Conservation (phyloP, 1,140 invertebrate species). For the Harlomillsia oculata region DNA sequence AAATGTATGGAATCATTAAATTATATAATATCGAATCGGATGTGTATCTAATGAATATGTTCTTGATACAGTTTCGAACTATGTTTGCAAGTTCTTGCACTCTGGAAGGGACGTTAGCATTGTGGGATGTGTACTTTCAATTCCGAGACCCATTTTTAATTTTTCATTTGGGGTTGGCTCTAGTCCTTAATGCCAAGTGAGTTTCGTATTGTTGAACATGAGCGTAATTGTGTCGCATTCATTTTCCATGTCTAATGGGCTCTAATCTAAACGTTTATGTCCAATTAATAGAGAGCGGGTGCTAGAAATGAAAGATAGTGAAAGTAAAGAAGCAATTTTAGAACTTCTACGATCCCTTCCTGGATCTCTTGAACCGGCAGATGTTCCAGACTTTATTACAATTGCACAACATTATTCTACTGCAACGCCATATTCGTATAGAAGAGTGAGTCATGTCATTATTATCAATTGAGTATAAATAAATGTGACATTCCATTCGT, state of each 20-base stretch:
- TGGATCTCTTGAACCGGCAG: constrained; percentile 74
- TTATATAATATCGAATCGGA: not conserved
- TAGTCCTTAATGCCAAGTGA: constrained; percentile 87
- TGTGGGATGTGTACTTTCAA: constrained; percentile 99
- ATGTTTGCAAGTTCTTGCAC: constrained; percentile 80
- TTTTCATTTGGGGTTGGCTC: constrained; percentile 88
- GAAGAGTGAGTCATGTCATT: constrained; percentile 53
- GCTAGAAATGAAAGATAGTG: constrained; percentile 58
- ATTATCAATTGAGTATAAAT: no score
- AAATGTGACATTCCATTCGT: no score
- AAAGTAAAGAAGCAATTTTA: constrained; percentile 60
- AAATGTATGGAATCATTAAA: not conserved
- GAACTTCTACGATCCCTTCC: constrained; percentile 68
- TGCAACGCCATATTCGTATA: constrained; percentile 86
- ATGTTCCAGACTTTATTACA: constrained; percentile 94
- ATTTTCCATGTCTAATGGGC: no score
- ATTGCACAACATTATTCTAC: constrained; percentile 86
- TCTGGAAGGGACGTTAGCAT: constrained; percentile 70
- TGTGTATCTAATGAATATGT: not conserved
- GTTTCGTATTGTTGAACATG: no score
- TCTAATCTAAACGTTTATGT: no score
- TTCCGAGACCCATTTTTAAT: constrained; percentile 91
- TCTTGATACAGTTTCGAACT: constrained; percentile 59
- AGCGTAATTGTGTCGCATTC: not conserved
- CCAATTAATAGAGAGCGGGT: constrained; percentile 61